Evolutionary conservation across 35 echinoderm and acorn worm species (phyloP).

Genomic region (Strongylocentrotus purpuratus): DNA sequence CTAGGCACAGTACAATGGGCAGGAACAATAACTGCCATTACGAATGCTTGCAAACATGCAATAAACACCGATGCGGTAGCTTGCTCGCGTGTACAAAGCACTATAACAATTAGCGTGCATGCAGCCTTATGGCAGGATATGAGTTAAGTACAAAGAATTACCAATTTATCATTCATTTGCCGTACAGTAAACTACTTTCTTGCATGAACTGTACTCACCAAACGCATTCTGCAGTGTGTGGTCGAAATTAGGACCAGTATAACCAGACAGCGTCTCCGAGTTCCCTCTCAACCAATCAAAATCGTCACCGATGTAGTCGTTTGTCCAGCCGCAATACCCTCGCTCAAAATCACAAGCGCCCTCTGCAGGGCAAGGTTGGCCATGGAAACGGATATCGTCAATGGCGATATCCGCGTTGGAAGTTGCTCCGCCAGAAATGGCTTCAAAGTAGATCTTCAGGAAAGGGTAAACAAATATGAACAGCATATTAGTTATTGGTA

Average conservation of each 20-base stretch:
- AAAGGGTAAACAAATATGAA: not conserved
- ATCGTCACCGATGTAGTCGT: constrained; percentile 77
- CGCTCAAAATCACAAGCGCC: constrained; percentile 94
- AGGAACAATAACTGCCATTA: no score
- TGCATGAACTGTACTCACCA: constrained; percentile 42
- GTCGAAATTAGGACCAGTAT: constrained; percentile 65
- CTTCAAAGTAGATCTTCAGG: constrained; percentile 74
- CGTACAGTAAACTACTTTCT: not conserved
- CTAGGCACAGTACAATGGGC: no score
- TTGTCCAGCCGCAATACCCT: constrained; percentile 82
- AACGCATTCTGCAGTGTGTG: constrained; percentile 57
- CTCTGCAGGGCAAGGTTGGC: constrained; percentile 57
- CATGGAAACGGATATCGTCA: constrained; percentile 67
- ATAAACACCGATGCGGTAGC: no score
- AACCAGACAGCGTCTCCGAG: constrained; percentile 47
- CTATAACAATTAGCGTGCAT: no score
- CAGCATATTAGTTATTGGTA: not conserved
- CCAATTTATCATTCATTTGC: no score
- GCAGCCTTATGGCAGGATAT: no score
- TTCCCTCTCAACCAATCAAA: constrained; percentile 93
- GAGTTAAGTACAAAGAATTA: no score
- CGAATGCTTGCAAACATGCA: no score
- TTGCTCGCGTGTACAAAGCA: no score
- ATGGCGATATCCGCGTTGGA: constrained; percentile 67
- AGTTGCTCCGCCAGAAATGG: constrained; percentile 53